Evolutionary conservation across 2,888 invertebrate species (phyloP), one percentile per base, ranked within the genome.

Genomic region (Oscheius onirici): DNA sequence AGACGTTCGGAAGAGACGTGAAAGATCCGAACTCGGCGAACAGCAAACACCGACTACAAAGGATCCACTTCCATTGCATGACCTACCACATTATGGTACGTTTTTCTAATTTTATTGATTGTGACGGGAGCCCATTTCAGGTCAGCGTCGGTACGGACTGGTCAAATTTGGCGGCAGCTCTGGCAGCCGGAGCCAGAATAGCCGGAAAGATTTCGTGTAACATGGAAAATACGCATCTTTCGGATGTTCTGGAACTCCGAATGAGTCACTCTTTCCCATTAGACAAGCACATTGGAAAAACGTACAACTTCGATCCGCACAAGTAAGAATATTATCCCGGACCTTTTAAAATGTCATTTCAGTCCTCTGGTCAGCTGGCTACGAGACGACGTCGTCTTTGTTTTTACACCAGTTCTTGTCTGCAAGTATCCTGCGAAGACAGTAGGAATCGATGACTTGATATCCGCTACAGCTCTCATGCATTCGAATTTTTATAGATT

Each of bases 31-130:
- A 78, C 13, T 41, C 76, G 11, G 75, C 65, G 73, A 83, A 73
- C 84, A 86, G 41, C 58, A 82, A 76, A 46, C 83, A 83, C 65
- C 84, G 88, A 55, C 86, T 90, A 34, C 88, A 89, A 20, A 79
- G 90, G 51, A 86, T 90, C 41, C 90, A 90, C 79, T 89, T 90
- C 76, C 89, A 89, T 74, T 89, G 88, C n/a, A 82, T 90, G 20
- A 89, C 89, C 2, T 90, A 87, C 78, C 90, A 90, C 79, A 88
- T 90, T 24, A 86, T 89, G 71, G 89, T 88, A 15, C n/a, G 13
- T 34, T 40, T 49, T 34, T 46, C 6, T 52, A 3, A 26, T 43
- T 40, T 1, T 41, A 22, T 15, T 17, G 6, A 10, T 41, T n/a
- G n/a, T n/a, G n/a, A n/a, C n/a, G n/a, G n/a, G n/a, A n/a, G n/a